phyloP scores from a whole-genome alignment of 2,113 vertebrate genomes.

The Cavia aperea region DNA sequence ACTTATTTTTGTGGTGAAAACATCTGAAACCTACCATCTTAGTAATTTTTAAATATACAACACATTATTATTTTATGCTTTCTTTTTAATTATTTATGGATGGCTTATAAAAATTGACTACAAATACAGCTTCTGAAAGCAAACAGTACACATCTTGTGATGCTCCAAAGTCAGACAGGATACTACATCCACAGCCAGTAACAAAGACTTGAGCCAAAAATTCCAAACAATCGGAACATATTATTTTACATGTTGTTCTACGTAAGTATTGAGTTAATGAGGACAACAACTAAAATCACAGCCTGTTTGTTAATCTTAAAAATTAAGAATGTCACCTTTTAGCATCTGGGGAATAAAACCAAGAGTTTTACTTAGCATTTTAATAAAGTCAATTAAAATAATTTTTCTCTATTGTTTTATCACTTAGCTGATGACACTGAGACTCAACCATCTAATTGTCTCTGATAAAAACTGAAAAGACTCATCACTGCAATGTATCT shows the following conservation, averaged over 20 bases:
- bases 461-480: neutral
- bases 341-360: neutral
- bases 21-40: neutral
- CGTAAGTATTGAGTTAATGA: neutral
- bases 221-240: neutral
- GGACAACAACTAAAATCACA: constrained; percentile 32
- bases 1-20: neutral
- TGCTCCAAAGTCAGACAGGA: neutral
- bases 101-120: neutral
- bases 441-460: neutral
- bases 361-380: neutral
- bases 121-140: neutral
- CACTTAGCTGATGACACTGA: neutral
- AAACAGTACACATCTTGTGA: neutral
- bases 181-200: neutral
- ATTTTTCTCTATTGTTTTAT: neutral
- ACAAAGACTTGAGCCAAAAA: neutral
- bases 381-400: neutral
- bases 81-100: constrained; percentile 12
- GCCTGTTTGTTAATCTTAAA: constrained; percentile 3
- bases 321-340: neutral
- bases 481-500: neutral
- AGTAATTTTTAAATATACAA: neutral
- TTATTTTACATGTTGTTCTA: neutral
- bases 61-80: neutral